Conservation (phyloP, 2,113 vertebrate species). For the Crotalus tigris region DNA sequence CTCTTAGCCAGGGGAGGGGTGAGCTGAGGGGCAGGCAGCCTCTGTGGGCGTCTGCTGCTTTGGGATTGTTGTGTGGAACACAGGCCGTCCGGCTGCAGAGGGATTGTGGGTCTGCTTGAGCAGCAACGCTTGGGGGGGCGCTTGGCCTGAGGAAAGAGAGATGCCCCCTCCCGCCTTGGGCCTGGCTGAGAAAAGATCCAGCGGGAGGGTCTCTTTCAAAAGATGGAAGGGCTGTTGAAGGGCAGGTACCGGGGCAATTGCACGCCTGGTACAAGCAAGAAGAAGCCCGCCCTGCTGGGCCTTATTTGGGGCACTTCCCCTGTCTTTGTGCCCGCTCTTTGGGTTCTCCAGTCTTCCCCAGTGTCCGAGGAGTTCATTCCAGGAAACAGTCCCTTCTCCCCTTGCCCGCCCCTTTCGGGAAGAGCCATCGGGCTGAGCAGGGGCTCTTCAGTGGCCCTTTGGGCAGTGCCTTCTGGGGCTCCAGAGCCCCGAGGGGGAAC, state of each 20-base stretch:
- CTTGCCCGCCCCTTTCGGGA: not conserved
- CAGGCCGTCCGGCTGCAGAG: not conserved
- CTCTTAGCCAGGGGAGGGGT: not conserved
- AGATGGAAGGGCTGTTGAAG: not conserved
- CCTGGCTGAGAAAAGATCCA: not conserved
- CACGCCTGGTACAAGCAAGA: not conserved
- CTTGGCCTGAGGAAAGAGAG: not conserved
- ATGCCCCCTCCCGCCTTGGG: not conserved
- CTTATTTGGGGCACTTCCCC: not conserved
- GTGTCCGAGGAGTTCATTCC: not conserved
- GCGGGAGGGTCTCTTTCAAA: not conserved
- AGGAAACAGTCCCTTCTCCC: no score
- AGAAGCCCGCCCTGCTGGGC: not conserved
- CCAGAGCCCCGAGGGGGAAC: no score
- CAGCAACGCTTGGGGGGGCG: not conserved
- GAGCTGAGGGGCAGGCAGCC: not conserved
- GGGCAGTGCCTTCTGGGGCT: no score
- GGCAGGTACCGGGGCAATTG: no score
- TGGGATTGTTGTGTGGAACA: not conserved
- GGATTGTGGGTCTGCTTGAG: not conserved
- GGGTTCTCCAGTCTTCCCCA: not conserved
- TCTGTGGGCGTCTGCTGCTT: not conserved
- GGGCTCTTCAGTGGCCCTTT: no score
- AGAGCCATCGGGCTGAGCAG: not conserved
- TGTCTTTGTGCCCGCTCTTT: not conserved